Evolutionary conservation across 2,888 invertebrate genomes (phyloP).

Genomic region (Nephrocerus scutellatus): DNA sequence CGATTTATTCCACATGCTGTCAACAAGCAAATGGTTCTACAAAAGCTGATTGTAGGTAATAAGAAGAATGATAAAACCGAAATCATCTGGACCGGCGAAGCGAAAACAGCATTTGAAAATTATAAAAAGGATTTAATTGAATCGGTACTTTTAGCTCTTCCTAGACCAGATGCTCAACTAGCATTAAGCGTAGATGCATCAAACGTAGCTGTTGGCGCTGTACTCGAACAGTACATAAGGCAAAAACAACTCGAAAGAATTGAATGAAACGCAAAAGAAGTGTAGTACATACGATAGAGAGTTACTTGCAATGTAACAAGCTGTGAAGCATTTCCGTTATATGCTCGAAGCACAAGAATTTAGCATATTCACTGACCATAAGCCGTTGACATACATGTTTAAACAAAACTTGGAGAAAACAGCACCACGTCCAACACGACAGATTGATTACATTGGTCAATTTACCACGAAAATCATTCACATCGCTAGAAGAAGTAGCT

Average conservation of each 20-base stretch:
- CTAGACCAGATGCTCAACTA: too few species aligned
- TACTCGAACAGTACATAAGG: too few species aligned
- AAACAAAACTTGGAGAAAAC: conserved; percentile 3
- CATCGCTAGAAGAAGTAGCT: conserved; percentile 7
- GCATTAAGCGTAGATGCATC: too few species aligned
- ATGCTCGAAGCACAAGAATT: conserved; percentile 7
- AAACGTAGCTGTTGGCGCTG: too few species aligned
- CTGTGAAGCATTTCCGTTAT: conserved; percentile 6
- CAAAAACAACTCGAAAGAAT: not conserved
- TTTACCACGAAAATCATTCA: conserved; percentile 1
- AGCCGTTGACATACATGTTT: conserved; percentile 4
- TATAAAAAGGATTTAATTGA: conserved; percentile 3
- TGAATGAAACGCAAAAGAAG: not conserved
- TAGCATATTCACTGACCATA: conserved; percentile 7
- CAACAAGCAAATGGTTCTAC: conserved; percentile 7
- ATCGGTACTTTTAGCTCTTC: too few species aligned
- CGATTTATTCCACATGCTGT: conserved; percentile 15
- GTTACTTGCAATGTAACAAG: conserved; percentile 1
- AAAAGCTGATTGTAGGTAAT: conserved; percentile 10
- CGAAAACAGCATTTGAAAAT: conserved; percentile 2
- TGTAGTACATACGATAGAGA: conserved; percentile 11
- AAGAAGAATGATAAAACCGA: conserved; percentile 17
- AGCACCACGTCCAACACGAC: conserved; percentile 3
- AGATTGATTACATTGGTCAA: conserved; percentile 3
- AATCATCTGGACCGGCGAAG: too few species aligned